phyloP scores from a whole-genome alignment of 2,797 vertebrate species.

The Tinamus major region DNA sequence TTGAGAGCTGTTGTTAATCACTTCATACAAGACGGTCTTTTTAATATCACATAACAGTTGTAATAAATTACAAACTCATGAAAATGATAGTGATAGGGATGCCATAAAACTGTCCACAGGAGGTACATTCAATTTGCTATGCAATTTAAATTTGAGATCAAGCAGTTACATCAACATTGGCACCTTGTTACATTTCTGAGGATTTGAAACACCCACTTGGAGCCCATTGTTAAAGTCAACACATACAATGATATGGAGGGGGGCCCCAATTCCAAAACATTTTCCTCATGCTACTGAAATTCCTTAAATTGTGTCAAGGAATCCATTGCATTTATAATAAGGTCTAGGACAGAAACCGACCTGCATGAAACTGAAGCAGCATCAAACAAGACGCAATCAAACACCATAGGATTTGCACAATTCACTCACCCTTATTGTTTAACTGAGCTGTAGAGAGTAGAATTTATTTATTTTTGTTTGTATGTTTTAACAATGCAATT shows the following conservation, averaged over 20 bases:
- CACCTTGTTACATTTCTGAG: not conserved
- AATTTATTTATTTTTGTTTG: too few relatives aligned
- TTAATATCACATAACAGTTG: not conserved
- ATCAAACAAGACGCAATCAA: not conserved
- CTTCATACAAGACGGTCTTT: not conserved
- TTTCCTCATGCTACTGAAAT: not conserved
- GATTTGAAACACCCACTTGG: not conserved
- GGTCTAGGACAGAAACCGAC: not conserved
- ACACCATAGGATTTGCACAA: not conserved
- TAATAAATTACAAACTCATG: not conserved
- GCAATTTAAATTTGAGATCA: not conserved
- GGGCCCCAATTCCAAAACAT: not conserved
- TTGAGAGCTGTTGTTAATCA: not conserved
- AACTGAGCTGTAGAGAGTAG: not conserved
- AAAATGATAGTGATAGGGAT: not conserved
- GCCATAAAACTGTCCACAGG: not conserved
- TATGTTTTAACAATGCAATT: not conserved
- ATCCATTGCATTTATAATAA: not conserved
- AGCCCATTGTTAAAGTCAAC: too few relatives aligned
- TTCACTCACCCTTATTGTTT: not conserved
- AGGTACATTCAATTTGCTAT: not conserved
- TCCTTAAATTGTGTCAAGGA: not conserved
- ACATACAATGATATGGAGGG: not conserved
- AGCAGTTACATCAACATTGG: not conserved
- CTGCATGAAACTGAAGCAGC: not conserved